These are phyloP conservation scores for Coilia nasus DNA, from an alignment of 2,797 vertebrate genomes.

Conservation along the genomic window DNA sequence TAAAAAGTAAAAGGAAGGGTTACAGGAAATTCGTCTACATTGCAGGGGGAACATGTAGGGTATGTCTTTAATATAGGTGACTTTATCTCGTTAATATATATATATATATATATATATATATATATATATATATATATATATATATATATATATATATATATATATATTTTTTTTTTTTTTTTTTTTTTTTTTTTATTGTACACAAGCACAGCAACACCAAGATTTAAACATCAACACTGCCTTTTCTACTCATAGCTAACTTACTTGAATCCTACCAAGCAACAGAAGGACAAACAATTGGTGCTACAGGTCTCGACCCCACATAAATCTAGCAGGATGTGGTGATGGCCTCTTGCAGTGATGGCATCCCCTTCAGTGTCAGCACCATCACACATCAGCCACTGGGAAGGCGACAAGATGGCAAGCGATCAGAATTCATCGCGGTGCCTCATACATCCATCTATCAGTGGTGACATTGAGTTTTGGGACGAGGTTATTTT, in stretches of 20 bases:
- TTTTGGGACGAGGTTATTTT: conserved; percentile 54
- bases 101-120: no score
- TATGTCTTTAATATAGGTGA: no score
- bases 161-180: no score
- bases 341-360: neutral
- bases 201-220: neutral
- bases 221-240: neutral
- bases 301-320: no score
- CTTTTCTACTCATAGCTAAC: neutral
- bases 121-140: no score
- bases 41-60: no score
- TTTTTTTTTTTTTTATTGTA: neutral
- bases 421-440: conserved; percentile 66
- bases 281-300: no score
- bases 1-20: no score
- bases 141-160: no score
- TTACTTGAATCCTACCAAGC: neutral
- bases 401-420: neutral
- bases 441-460: conserved; percentile 42
- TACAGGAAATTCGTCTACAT: no score
- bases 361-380: neutral
- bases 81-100: no score
- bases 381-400: neutral
- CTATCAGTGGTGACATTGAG: conserved; percentile 68
- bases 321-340: neutral